These are phyloP conservation scores for Scatophagus argus DNA, from an alignment of 2,113 vertebrate species.

Conservation along the genomic window DNA sequence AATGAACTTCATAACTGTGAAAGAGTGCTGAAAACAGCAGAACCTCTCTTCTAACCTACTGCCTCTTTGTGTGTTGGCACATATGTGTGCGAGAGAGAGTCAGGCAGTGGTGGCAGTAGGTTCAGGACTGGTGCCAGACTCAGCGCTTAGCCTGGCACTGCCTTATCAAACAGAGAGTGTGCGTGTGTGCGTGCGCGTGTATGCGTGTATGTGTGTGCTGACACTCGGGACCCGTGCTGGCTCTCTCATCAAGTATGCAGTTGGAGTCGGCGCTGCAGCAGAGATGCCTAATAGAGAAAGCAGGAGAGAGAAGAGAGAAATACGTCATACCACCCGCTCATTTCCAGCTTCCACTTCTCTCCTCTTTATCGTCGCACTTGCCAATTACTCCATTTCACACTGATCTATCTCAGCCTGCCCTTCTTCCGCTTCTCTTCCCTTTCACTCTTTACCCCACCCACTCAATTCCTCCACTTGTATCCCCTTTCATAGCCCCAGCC, in stretches of 20 bases:
- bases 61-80: not conserved
- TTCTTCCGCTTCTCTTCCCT: constrained; percentile 56
- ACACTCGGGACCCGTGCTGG: constrained; percentile 49
- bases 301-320: constrained; percentile 47
- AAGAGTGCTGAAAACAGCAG: constrained; percentile 6
- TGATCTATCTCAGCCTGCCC: constrained; percentile 61
- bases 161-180: constrained; percentile 29
- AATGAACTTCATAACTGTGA: not conserved
- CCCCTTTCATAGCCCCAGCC: constrained; percentile 53
- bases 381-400: constrained; percentile 75
- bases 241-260: constrained; percentile 77
- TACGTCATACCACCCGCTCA: constrained; percentile 66
- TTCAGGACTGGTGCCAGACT: constrained; percentile 63
- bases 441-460: constrained; percentile 54
- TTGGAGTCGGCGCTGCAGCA: constrained; percentile 73
- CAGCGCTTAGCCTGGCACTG: constrained; percentile 55
- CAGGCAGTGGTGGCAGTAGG: constrained; percentile 29
- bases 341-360: constrained; percentile 56
- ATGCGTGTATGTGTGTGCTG: constrained; percentile 36
- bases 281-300: constrained; percentile 67
- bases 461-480: constrained; percentile 54
- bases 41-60: constrained; percentile 19
- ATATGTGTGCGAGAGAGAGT: not conserved
- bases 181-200: constrained; percentile 12
- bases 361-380: constrained; percentile 57